Percentiles rank a stretch among this genome's conserved stretches.
These are phyloP conservation scores for Listronotus oregonensis DNA, from an alignment of 1,140 invertebrate genomes.

Conservation along the genomic window DNA sequence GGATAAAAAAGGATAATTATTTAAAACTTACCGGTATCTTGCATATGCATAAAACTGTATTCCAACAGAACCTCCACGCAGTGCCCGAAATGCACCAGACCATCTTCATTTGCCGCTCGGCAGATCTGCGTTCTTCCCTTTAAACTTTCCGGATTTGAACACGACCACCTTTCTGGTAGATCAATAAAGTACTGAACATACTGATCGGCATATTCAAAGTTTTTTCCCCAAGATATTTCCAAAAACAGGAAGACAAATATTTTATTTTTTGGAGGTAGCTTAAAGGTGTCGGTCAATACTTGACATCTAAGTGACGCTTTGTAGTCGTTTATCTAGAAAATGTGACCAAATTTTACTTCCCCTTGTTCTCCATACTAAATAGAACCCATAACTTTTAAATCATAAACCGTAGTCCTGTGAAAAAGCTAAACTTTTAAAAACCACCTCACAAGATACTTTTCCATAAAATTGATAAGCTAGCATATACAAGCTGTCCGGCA, in stretches of 20 bases:
- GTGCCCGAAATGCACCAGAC: conserved; percentile 42
- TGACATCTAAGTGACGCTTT: conserved; percentile 9
- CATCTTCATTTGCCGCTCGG: conserved; percentile 29
- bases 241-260: conserved; percentile 46
- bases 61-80: conserved; percentile 45
- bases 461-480: too few relatives aligned
- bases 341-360: neutral
- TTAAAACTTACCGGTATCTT: conserved; percentile 11
- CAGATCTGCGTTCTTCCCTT: conserved; percentile 46
- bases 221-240: conserved; percentile 43
- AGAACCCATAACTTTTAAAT: too few relatives aligned
- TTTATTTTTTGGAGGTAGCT: conserved; percentile 44
- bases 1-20: too few relatives aligned
- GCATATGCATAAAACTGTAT: conserved; percentile 40
- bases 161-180: conserved; percentile 45
- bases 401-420: too few relatives aligned
- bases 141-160: conserved; percentile 28
- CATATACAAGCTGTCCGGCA: too few relatives aligned
- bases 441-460: too few relatives aligned
- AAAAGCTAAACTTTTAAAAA: too few relatives aligned
- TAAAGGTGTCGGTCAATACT: conserved; percentile 33
- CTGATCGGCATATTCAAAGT: conserved; percentile 47
- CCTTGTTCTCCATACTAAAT: too few relatives aligned
- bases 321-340: conserved; percentile 37
- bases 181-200: conserved; percentile 48